These are phyloP conservation scores for Ectropis crepuscularia DNA, from an alignment of 2,888 invertebrate species.

Conservation along the genomic window DNA sequence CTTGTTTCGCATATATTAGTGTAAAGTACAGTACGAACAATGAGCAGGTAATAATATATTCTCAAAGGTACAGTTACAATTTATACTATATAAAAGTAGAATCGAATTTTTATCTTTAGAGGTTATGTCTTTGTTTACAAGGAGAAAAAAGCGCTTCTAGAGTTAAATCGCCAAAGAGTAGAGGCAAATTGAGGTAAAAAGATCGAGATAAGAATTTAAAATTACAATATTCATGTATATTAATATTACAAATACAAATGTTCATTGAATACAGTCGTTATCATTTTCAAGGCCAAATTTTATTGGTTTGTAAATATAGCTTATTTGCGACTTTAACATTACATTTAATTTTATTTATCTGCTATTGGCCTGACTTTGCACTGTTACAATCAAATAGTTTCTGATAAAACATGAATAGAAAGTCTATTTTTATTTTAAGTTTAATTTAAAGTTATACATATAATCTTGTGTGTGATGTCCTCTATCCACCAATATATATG, in stretches of 20 bases:
- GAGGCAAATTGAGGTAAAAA: not conserved
- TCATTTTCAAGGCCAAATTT: conserved; percentile 9
- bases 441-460: too few species aligned
- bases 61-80: not conserved
- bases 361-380: too few species aligned
- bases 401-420: too few species aligned
- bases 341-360: too few species aligned
- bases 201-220: too few species aligned
- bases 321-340: conserved; percentile 8
- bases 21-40: conserved; percentile 75
- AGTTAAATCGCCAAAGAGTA: not conserved
- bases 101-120: conserved; percentile 10
- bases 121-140: conserved; percentile 46
- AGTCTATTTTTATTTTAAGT: too few species aligned
- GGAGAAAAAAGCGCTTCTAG: not conserved
- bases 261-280: not conserved
- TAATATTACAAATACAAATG: not conserved
- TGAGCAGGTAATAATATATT: conserved; percentile 62
- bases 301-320: not conserved
- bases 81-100: not conserved
- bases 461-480: too few species aligned
- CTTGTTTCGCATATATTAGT: conserved; percentile 78
- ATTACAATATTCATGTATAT: not conserved
- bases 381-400: too few species aligned
- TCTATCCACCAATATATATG: too few species aligned